These are phyloP conservation scores for Corvus moneduloides DNA, from an alignment of 2,113 vertebrate species.

Conservation along the genomic window DNA sequence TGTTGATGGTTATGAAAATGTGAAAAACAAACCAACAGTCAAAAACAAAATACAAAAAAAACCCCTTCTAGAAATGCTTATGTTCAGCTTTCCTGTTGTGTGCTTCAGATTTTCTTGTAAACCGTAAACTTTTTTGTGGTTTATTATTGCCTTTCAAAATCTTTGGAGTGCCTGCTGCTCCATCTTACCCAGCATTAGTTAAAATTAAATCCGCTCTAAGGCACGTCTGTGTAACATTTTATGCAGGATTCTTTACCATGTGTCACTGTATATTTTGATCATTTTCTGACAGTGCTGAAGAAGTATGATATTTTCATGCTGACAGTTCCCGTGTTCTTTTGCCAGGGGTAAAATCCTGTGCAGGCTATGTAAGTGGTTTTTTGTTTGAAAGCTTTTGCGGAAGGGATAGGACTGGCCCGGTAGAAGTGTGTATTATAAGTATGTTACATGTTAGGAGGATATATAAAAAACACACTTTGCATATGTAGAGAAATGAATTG, in stretches of 20 bases:
- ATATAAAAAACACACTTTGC: background rate
- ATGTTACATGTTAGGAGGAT: background rate
- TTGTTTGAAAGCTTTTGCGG: background rate
- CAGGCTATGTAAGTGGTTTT: background rate
- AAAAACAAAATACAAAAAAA: background rate
- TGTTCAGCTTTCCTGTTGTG: background rate
- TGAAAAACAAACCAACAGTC: background rate
- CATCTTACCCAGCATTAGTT: background rate
- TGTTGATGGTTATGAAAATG: background rate
- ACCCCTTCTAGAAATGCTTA: background rate
- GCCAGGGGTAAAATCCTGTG: background rate
- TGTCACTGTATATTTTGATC: background rate
- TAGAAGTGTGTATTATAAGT: background rate
- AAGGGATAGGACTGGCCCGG: background rate
- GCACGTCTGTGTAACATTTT: background rate
- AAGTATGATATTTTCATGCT: background rate
- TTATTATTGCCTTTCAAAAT: background rate
- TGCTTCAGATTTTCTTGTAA: background rate
- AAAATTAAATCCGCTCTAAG: background rate
- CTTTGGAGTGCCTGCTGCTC: background rate
- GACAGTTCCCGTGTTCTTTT: background rate
- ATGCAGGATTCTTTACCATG: background rate
- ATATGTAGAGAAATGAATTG: background rate
- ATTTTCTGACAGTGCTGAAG: background rate
- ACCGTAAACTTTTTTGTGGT: background rate